These are phyloP conservation scores for Apis florea DNA, from an alignment of 1,140 invertebrate species.

Conservation along the genomic window DNA sequence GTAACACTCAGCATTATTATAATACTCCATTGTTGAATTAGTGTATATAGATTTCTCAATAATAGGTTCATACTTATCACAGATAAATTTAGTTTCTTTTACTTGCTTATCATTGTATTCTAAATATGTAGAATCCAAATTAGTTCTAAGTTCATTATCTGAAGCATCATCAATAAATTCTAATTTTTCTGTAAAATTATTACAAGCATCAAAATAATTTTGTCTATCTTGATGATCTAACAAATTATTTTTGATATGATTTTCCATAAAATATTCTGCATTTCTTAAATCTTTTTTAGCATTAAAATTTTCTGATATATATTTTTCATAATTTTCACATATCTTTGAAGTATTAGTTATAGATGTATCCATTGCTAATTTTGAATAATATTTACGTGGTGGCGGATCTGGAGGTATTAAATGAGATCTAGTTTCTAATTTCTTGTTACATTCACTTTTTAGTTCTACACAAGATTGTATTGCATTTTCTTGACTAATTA, in stretches of 20 bases:
- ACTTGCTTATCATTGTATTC: conserved; percentile 59
- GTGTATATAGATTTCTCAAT: conserved; percentile 62
- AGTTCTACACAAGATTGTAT: conserved; percentile 43
- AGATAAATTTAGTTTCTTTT: conserved; percentile 59
- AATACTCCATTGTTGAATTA: conserved; percentile 49
- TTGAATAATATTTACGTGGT: conserved; percentile 77
- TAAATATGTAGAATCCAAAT: conserved; percentile 37
- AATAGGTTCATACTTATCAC: conserved; percentile 63
- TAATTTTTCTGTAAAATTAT: conserved; percentile 70
- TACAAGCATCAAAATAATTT: conserved; percentile 65
- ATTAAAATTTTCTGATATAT: conserved; percentile 54
- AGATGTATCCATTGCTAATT: conserved; percentile 56
- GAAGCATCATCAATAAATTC: conserved; percentile 68
- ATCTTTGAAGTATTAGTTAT: conserved; percentile 32
- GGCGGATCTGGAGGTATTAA: conserved; percentile 79
- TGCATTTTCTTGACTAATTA: conserved; percentile 9
- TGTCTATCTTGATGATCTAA: conserved; percentile 54
- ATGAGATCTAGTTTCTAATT: conserved; percentile 67
- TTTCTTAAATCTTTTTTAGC: conserved; percentile 59
- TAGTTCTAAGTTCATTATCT: conserved; percentile 46
- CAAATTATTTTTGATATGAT: conserved; percentile 37
- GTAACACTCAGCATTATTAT: conserved; percentile 49
- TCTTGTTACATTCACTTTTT: conserved; percentile 54
- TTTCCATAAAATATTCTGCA: conserved; percentile 45
- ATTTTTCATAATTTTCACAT: conserved; percentile 59